Evolutionary conservation across 2,797 vertebrate genomes (phyloP).

Genomic region (Megalops cyprinoides): DNA sequence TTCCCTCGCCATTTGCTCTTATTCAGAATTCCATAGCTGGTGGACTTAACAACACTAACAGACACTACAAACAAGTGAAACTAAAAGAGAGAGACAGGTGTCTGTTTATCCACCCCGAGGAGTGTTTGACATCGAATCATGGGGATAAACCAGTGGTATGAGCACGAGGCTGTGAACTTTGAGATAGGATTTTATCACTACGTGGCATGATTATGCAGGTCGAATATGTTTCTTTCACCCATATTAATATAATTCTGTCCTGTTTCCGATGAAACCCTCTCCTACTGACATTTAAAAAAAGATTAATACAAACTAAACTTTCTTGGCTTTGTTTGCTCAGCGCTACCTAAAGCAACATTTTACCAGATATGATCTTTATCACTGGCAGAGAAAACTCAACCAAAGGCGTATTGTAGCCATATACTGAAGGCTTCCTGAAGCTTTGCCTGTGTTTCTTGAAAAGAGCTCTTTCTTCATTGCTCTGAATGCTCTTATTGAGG

Average conservation of each 20-base stretch:
- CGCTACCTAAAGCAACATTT: conserved; percentile 62
- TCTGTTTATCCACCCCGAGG: conserved; percentile 45
- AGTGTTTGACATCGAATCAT: conserved; percentile 39
- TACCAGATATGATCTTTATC: conserved; percentile 72
- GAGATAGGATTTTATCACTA: conserved; percentile 38
- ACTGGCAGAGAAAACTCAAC: conserved; percentile 62
- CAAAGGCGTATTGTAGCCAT: conserved; percentile 60
- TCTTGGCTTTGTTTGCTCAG: conserved; percentile 52
- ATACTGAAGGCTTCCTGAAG: conserved; percentile 60
- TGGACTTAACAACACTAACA: conserved; percentile 39
- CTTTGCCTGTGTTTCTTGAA: conserved; percentile 58
- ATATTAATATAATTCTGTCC: conserved; percentile 47
- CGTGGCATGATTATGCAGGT: conserved; percentile 23
- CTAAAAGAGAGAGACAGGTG: conserved; percentile 44
- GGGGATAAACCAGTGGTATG: conserved; percentile 33
- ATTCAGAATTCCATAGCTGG: conserved; percentile 28
- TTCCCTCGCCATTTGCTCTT: conserved; percentile 32
- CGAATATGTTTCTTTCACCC: conserved; percentile 41
- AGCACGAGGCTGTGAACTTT: conserved; percentile 35
- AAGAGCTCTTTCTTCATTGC: conserved; percentile 54
- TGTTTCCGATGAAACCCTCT: conserved; percentile 57
- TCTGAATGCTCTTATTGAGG: conserved; percentile 64
- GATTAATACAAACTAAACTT: conserved; percentile 53
- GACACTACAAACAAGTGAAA: conserved; percentile 27
- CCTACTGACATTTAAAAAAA: conserved; percentile 47